Evolutionary conservation across 2,797 vertebrate genomes (phyloP).

Genomic region (Sus cebifrons): DNA sequence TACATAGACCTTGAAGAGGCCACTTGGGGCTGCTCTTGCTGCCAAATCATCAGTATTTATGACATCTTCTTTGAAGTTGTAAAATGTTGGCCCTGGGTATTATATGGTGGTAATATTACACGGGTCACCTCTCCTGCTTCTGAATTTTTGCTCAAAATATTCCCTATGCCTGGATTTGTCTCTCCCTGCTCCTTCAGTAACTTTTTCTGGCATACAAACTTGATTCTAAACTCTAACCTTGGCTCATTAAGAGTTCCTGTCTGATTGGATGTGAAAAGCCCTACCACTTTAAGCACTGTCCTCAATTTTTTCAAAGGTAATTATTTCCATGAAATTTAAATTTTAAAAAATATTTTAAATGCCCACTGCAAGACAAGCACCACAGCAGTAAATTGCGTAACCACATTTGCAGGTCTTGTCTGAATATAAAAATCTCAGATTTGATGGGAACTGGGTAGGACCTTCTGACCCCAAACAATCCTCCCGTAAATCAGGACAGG

Average conservation of each 20-base stretch:
- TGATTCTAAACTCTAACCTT: slow-evolving; percentile 34
- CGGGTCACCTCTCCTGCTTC: slow-evolving; percentile 47
- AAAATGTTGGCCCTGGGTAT: slow-evolving; percentile 57
- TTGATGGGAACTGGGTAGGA: neutral
- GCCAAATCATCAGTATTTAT: slow-evolving; percentile 75
- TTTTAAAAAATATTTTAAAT: neutral
- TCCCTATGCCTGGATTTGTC: neutral
- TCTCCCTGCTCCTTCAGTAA: neutral
- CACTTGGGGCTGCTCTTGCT: slow-evolving; percentile 60
- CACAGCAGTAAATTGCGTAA: neutral
- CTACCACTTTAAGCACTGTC: neutral
- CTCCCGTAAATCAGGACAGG: neutral
- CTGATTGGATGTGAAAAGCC: neutral
- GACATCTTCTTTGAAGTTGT: slow-evolving; percentile 50
- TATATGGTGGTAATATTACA: neutral
- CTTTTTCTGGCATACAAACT: neutral
- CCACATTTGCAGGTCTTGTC: neutral
- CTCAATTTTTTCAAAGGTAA: slow-evolving; percentile 36
- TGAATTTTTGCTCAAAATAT: slow-evolving; percentile 59
- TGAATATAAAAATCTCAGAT: slow-evolving; percentile 40
- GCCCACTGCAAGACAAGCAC: neutral
- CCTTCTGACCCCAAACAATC: neutral
- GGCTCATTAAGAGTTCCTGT: neutral
- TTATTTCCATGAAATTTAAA: slow-evolving; percentile 25
- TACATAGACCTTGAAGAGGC: slow-evolving; percentile 69